Base-by-base conservation (phyloP, 2,888 invertebrate species). In the Phengaris alcon region DNA sequence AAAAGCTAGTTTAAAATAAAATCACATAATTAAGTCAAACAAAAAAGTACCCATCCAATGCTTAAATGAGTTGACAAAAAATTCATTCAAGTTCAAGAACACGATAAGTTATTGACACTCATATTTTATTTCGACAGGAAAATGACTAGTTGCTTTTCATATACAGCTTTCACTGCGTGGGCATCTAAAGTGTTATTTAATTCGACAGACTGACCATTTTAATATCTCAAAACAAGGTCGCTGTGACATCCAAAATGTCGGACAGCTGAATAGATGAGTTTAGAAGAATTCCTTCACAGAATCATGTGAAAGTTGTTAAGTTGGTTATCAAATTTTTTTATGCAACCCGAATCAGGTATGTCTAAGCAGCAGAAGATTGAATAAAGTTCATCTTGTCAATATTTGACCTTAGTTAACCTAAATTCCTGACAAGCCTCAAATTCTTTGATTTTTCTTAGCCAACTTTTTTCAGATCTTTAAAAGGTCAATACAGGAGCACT, bases 181-280 rank as follows among this genome's bases (percentile, higher is more conserved):
- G 84, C 81, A 85, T 88, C 85, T 88, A 83, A 86, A 86, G 83
- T 85, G 83, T 89, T 89, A 87, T 88, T 89, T 88, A 89, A 89
- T 88, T 85, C 84, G 86, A 83, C 88, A 87, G 81, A 86, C 84
- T 90, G 86, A 86, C 87, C 88, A 83, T 83, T 82, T 84, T 81
- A 82, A 82, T 78, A 79, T 78, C 77, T 80, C 78, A 77, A 78
- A 79, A 78, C 79, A 77, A 81, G 82, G 81, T 83, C 80, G 83
- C 84, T 83, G 84, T 81, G 84, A 84, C 84, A 84, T 82, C 79
- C 78, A 78, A 79, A 79, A 73, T 77, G 80, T 81, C 79, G 77
- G 77, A 81, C 80, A 75, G 78, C 80, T 82, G 79, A 80, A 82
- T 81, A 81, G 80, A 80, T 80, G 78, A 79, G 78, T 78, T 79